phyloP scores from a whole-genome alignment of 1,140 invertebrate genomes.

The Drosophila pectinifera region DNA sequence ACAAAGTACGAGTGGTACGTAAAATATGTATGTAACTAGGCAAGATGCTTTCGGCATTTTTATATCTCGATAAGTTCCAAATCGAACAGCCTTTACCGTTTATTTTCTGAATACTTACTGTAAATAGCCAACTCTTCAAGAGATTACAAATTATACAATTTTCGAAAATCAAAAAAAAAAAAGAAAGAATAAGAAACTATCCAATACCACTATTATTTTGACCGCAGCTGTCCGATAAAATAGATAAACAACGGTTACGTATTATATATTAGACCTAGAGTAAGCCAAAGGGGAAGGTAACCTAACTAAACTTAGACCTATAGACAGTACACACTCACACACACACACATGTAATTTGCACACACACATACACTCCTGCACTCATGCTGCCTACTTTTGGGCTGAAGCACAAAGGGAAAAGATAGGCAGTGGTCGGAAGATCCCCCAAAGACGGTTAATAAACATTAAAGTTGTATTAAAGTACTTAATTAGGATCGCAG shows the following conservation, averaged over 20 bases:
- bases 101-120: slow-evolving; percentile 6
- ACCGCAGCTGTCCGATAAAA: slow-evolving; percentile 14
- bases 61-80: neutral
- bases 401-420: slow-evolving; percentile 13
- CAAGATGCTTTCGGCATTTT: neutral
- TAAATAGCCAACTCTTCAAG: slow-evolving; percentile 25
- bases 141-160: neutral
- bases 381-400: slow-evolving; percentile 57
- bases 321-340: slow-evolving; percentile 2
- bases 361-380: slow-evolving; percentile 22
- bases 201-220: slow-evolving; percentile 6
- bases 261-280: slow-evolving; percentile 33
- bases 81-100: slow-evolving; percentile 2
- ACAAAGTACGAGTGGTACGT: neutral
- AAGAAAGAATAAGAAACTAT: neutral
- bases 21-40: neutral
- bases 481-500: slow-evolving; percentile 34
- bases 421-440: slow-evolving; percentile 13
- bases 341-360: slow-evolving; percentile 27
- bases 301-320: slow-evolving; percentile 25
- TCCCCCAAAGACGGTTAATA: slow-evolving; percentile 3
- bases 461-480: slow-evolving; percentile 11
- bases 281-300: slow-evolving; percentile 25
- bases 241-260: neutral
- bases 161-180: neutral